These are phyloP conservation scores for Chiloscyllium punctatum DNA, from an alignment of 2,797 vertebrate species.

Conservation along the genomic window DNA sequence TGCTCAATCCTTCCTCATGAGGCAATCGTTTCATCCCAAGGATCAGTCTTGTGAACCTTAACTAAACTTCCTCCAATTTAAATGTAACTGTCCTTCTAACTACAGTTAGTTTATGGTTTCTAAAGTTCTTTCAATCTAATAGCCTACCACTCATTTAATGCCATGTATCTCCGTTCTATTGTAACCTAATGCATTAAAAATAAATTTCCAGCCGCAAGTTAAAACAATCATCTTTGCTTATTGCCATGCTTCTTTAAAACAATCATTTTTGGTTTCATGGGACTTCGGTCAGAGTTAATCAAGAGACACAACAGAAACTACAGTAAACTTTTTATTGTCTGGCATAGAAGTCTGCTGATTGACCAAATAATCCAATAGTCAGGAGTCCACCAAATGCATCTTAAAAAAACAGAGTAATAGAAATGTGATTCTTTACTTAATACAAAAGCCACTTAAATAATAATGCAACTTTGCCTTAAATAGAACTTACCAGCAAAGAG, in stretches of 20 bases:
- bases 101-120: no score
- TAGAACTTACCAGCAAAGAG: no score
- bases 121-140: no score
- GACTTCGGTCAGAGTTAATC: slow-evolving; percentile 56
- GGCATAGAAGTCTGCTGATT: no score
- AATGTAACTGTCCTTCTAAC: neutral
- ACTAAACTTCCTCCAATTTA: neutral
- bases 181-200: slow-evolving; percentile 50
- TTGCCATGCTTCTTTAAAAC: slow-evolving; percentile 54
- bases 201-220: slow-evolving; percentile 54
- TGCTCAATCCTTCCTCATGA: neutral
- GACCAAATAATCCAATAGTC: no score
- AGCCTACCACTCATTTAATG: neutral
- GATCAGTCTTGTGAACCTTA: neutral
- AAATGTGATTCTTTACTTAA: no score
- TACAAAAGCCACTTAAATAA: no score
- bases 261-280: slow-evolving; percentile 44
- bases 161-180: neutral
- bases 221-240: slow-evolving; percentile 53
- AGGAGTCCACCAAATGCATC: no score
- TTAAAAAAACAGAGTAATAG: no score
- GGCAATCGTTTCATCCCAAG: neutral
- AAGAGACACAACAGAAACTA: slow-evolving; percentile 52
- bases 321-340: no score
- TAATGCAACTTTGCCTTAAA: no score